Conservation (phyloP, 2,113 vertebrate species). For the Diphyllodes magnificus region DNA sequence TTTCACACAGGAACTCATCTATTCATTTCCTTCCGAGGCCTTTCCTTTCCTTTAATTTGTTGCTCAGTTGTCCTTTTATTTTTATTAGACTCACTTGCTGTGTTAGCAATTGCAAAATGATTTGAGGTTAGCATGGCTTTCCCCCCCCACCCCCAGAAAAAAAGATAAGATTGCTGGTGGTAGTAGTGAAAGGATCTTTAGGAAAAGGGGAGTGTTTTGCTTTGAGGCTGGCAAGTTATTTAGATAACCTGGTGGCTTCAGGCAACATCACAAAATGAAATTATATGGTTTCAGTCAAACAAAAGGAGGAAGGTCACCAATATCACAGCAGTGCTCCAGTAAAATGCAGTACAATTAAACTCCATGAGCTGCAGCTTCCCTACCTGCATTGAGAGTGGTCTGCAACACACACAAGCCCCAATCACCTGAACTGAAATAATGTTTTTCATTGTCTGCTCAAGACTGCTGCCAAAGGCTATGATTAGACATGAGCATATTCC, state of each 20-base stretch:
- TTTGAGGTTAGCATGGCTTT: background rate
- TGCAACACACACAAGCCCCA: background rate
- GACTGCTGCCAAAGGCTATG: background rate
- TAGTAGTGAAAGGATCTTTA: background rate
- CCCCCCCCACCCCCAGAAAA: rapidly evolving
- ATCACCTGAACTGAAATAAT: background rate
- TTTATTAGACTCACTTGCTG: background rate
- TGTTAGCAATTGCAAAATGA: background rate
- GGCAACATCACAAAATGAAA: background rate
- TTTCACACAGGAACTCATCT: background rate
- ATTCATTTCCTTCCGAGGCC: background rate
- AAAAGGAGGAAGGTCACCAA: background rate
- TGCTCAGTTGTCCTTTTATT: background rate
- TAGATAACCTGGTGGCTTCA: background rate
- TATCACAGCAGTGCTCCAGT: background rate
- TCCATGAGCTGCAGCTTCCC: background rate
- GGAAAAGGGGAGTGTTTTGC: background rate
- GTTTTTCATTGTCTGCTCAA: background rate
- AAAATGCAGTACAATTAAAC: background rate
- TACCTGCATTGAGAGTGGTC: background rate
- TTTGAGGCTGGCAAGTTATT: background rate
- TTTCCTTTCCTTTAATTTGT: background rate
- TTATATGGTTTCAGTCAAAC: background rate
- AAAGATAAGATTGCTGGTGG: background rate
- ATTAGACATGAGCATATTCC: background rate